Evolutionary conservation across 2,113 vertebrate species (phyloP), one percentile per base, ranked within the genome.

Genomic region (Nesospiza acunhae): DNA sequence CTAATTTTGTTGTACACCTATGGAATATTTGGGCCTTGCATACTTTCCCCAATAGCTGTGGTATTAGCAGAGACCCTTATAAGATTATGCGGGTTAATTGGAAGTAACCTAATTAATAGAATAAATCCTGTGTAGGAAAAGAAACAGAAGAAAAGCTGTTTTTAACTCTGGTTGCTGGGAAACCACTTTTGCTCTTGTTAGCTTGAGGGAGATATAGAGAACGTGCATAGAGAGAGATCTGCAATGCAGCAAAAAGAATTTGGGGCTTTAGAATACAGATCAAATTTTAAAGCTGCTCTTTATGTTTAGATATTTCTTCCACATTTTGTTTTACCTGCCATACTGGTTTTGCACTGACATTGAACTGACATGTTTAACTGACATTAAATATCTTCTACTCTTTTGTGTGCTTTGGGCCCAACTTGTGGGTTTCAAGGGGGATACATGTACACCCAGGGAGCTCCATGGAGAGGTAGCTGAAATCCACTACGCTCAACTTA

Each of bases 41-140:
- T 87, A 94, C 84, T 93, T 97, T 95, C 94, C 89, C 93, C 89
- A 82, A 76, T 87, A 96, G 92, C 88, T 88, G 72, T 83, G 87
- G 92, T 94, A 97, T 89, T 97, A 97, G 93, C 94, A 89, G 85
- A 96, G 94, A 91, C 92, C 93, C 93, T 96, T 96, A 91, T 56
- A 97, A 96, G 97, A 95, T 35, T 96, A 98, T 94, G 96, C 89
- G 58, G 94, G 88, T 97, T 98, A 98, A 98, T 97, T 97, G 97
- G 96, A 97, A 97, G 97, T 96, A 97, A 96, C 94, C 96, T 97
- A 98, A 98, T 98, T 98, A 98, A 97, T 95, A 97, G 95, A 94
- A 97, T 96, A 97, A 97, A 97, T 94, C 81, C 67, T 93, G 90
- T 93, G 93, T 94, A 97, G 96, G 93, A 97, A 97, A 94, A 96